Base-by-base conservation (phyloP, 2,113 vertebrate species). In the Opisthocomus hoazin region DNA sequence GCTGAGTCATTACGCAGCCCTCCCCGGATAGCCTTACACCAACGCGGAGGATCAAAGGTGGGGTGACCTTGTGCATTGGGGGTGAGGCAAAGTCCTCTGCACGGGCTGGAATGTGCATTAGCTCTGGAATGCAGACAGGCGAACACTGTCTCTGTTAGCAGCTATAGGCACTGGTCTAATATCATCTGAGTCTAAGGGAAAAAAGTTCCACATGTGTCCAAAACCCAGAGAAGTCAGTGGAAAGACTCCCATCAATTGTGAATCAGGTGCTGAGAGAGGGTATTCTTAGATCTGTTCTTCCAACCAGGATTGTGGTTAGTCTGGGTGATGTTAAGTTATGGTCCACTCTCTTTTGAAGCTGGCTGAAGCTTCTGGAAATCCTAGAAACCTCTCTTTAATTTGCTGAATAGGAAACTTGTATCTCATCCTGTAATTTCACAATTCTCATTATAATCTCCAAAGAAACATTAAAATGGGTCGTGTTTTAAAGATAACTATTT, bases 61-160 rank as follows among this genome's bases (percentile, higher is more conserved):
- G 87, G 61, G 57, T 54, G 94, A 92, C 92, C 96, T 89, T 30
- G 71, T 57, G 76, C 71, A 17, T 61, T 0, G 1, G 48, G 65
- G 94, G 92, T 53, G 90, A 93, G 83, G 92, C 76, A 85, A 93
- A 92, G 93, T 95, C 90, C 90, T 77, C 48, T 4, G 12, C 11
- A 21, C 0, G 2, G 76, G 46, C 83, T 93, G 96, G 95, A 96
- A 96, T 89, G 96, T 82, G 83, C 94, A 88, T 93, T 84, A 94
- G 76, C 92, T 89, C 75, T 84, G 96, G 96, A 96, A 96, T 96
- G 96, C 86, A 93, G 95, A 75, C 90, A 64, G 69, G 73, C 94
- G 96, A 96, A 96, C 86, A 89, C 45, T 54, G 61, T 53, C 81
- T 83, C 81, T 84, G 0, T 37, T n/a, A 68, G 80, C 90, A 71